Conservation (phyloP, 1,140 invertebrate genomes). For the Caenorhabditis briggsae region DNA sequence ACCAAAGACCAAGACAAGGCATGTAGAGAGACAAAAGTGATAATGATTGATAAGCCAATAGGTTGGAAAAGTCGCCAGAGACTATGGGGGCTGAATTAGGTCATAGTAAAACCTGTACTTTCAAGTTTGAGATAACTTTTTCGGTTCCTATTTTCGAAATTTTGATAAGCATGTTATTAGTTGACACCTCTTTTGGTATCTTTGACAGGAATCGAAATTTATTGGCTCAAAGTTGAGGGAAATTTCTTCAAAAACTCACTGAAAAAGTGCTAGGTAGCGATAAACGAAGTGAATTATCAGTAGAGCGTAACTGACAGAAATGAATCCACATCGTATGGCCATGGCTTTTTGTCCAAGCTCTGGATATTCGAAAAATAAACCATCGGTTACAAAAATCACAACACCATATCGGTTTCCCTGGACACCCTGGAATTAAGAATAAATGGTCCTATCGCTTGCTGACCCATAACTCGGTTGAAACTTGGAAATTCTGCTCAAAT, state of each 20-base stretch:
- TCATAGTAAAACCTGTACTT: too few relatives aligned
- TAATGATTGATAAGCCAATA: background rate
- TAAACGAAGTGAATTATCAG: conserved; percentile 27
- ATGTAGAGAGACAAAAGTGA: background rate
- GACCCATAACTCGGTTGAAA: too few relatives aligned
- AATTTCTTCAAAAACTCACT: background rate
- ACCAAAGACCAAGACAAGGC: background rate
- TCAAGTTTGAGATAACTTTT: too few relatives aligned
- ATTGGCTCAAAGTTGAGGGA: too few relatives aligned
- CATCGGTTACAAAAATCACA: background rate
- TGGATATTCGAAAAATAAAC: background rate
- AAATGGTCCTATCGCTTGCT: too few relatives aligned
- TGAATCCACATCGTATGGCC: conserved; percentile 25
- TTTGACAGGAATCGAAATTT: too few relatives aligned
- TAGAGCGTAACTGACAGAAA: conserved; percentile 31
- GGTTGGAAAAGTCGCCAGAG: background rate
- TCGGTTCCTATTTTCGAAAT: too few relatives aligned
- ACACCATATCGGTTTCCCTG: conserved; percentile 1
- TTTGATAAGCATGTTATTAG: too few relatives aligned
- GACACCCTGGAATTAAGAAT: background rate
- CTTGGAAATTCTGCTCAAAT: too few relatives aligned
- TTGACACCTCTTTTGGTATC: too few relatives aligned
- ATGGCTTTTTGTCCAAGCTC: background rate
- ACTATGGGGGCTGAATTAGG: background rate
- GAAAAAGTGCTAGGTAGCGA: background rate